Base-by-base conservation (phyloP, 2,888 invertebrate genomes). In the Hyposoter dolosus region DNA sequence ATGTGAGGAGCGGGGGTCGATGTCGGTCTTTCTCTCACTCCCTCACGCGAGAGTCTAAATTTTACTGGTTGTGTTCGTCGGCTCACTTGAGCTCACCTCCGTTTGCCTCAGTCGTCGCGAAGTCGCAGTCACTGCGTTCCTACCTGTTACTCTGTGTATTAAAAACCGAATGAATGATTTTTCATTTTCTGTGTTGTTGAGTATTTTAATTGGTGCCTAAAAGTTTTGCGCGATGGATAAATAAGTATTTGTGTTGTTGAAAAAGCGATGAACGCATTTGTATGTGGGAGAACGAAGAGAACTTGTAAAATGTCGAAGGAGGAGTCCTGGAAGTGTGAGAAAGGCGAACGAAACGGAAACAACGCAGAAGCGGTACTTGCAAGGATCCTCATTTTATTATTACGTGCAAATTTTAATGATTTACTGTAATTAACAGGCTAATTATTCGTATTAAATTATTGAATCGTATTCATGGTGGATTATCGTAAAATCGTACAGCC, bases 271-370 rank as follows among this genome's bases (percentile, higher is more conserved):
- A 82, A 71, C 56, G 76, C 35, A 12, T 53, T 78, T 69, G 9
- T 79, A 40, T 50, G 65, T 40, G 75, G 66, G 17, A 56, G 85
- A 76, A 85, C 71, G 68, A 60, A 65, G 40, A 63, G 40, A 15
- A 9, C 19, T 40, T 60, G 60, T 56, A 80, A 79, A 83, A 83
- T 80, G 79, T 75, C 79, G 76, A 85, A 76, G 76, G 79, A 80
- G 56, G 79, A 79, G 35, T 66, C 65, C 78, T 83, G 79, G 85
- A 80, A 66, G 79, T 85, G 85, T 76, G 85, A 83, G 85, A 65
- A 85, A 80, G 71, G 79, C 71, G 83, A 63, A 83, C 82, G 40
- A 82, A 85, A 83, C 82, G 85, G 87, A 88, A 82, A 83, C 83
- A 81, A 88, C 84, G 87, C 85, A 76, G 78, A 84, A 80, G 72